These are phyloP conservation scores for Drosophila nr. perissopoda DNA, from an alignment of 2,888 invertebrate species.

Conservation along the genomic window DNA sequence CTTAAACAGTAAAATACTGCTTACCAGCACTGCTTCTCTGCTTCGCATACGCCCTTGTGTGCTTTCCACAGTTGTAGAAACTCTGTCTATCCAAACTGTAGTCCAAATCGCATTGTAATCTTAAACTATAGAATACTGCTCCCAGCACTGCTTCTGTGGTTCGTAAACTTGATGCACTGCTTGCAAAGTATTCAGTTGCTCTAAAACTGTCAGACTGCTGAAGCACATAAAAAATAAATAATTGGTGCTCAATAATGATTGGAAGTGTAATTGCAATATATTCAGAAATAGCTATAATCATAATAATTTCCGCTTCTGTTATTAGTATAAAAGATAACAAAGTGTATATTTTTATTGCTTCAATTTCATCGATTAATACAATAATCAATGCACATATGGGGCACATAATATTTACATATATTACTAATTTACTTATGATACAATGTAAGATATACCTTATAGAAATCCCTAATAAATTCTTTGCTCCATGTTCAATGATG, in stretches of 20 bases:
- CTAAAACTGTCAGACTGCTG: neutral
- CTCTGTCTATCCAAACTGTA: neutral
- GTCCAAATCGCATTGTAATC: neutral
- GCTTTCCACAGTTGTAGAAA: neutral
- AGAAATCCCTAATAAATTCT: constrained; percentile 45
- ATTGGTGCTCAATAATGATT: neutral
- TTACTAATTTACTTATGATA: constrained; percentile 25
- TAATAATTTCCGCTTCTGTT: neutral
- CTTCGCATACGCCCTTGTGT: neutral
- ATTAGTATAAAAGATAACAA: constrained; percentile 41
- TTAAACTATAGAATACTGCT: neutral
- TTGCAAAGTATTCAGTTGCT: neutral
- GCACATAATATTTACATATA: constrained; percentile 1
- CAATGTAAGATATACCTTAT: constrained; percentile 49
- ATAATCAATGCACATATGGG: constrained; percentile 27
- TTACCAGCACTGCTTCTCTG: neutral
- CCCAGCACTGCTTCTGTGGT: neutral
- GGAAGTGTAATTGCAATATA: neutral
- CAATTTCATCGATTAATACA: constrained; percentile 34
- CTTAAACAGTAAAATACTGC: constrained; percentile 3
- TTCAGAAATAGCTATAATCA: neutral
- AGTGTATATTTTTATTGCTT: constrained; percentile 49
- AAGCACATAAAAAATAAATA: neutral
- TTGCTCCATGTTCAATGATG: constrained; percentile 26
- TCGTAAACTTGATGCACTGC: neutral